Base-by-base conservation (phyloP, 2,797 vertebrate species). In the Pelobates cultripes region DNA sequence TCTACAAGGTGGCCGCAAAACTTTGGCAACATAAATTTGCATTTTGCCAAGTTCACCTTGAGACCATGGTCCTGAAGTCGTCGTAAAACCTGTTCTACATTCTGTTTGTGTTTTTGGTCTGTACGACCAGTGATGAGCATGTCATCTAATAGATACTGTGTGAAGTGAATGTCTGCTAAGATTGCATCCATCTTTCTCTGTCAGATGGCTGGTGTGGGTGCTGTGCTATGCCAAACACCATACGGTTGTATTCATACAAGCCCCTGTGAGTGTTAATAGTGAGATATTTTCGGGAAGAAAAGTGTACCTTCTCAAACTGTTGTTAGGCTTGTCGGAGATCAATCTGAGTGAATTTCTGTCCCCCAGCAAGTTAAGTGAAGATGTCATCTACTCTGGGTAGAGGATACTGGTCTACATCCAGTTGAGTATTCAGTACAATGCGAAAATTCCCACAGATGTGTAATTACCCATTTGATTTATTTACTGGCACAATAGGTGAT, bases 321-420 rank as follows among this genome's bases (percentile, higher is more conserved):
- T 1, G 55, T 1, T 57, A 28, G 28, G 28, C 28, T 28, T 28
- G 28, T 28, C 28, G 55, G 55, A 57, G 7, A 7, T 57, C 55
- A 57, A 57, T 12, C 55, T 57, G 0, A 57, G 14, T 57, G 13
- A 57, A 14, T 57, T 57, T 12, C 9, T 47, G 45, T 47, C 45
- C 45, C 45, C 45, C 45, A 14, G 0, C 0, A 57, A 14, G 8
- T 10, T 1, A 57, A 3, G 9, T 12, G 14, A 57, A 57, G 13
- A 57, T 57, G 55, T 57, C 55, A 57, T 57, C 55, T 57, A 57
- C 55, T 57, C 55, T 57, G 55, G 55, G 55, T 57, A 57, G 55
- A 57, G 55, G 55, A 57, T 57, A 57, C 55, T 57, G 55, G 14
- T 57, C 55, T 12, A 10, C 55, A 10, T 57, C 55, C 55, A 57